Evolutionary conservation across 2,888 invertebrate genomes (phyloP).

Genomic region (Xestia c-nigrum): DNA sequence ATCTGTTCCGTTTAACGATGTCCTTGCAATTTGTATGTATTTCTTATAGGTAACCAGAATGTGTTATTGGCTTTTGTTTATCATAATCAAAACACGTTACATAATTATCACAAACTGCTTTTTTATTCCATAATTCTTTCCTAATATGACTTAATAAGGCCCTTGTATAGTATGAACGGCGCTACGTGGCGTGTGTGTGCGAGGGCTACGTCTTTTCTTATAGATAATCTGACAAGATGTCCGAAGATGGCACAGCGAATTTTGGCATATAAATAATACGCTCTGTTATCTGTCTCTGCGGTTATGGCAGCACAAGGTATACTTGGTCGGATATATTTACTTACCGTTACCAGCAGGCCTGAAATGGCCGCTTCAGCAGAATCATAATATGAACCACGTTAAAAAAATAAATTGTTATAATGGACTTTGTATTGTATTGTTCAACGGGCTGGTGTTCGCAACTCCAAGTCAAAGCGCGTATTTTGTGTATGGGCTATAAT

Average conservation of each 20-base stretch:
- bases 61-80: background rate
- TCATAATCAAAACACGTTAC: background rate
- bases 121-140: background rate
- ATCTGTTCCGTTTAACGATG: slow-evolving; percentile 67
- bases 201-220: background rate
- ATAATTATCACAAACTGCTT: background rate
- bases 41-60: background rate
- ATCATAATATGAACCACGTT: too few species aligned
- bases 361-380: too few species aligned
- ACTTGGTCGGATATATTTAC: background rate
- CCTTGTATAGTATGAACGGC: background rate
- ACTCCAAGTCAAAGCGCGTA: too few species aligned
- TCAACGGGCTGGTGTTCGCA: too few species aligned
- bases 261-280: background rate
- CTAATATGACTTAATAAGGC: background rate
- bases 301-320: background rate
- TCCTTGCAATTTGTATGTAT: slow-evolving; percentile 31
- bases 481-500: too few species aligned
- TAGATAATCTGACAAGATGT: background rate
- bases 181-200: background rate
- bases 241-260: background rate
- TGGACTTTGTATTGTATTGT: too few species aligned
- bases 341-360: background rate
- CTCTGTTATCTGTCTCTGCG: background rate
- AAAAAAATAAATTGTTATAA: too few species aligned